These are phyloP conservation scores for Stomatorhinus ivindoensis DNA, from an alignment of 2,113 vertebrate genomes.

Conservation along the genomic window DNA sequence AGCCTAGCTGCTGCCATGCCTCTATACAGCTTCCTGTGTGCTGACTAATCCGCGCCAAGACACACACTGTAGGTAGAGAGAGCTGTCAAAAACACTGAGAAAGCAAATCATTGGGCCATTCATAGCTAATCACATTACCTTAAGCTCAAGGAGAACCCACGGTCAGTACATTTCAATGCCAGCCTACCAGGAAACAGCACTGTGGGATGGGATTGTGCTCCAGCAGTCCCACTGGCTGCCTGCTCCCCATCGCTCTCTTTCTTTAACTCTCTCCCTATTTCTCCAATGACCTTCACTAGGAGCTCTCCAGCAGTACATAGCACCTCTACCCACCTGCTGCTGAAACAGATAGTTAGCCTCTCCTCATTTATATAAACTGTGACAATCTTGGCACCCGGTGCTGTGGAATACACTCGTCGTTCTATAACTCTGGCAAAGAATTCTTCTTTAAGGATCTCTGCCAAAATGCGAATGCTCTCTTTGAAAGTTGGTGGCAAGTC, in stretches of 20 bases:
- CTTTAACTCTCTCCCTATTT: background rate
- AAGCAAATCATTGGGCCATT: background rate
- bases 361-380: background rate
- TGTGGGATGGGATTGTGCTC: background rate
- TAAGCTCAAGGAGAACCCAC: background rate
- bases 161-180: background rate
- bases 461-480: background rate
- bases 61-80: background rate
- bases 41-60: background rate
- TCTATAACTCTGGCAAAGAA: background rate
- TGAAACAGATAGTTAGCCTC: background rate
- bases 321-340: background rate
- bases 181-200: background rate
- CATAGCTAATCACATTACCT: background rate
- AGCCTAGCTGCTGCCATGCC: background rate
- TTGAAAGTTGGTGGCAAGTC: background rate
- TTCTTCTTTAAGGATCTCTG: background rate
- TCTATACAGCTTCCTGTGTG: background rate
- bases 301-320: background rate
- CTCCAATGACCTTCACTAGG: background rate
- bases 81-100: background rate
- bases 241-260: background rate
- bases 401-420: background rate
- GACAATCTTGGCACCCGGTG: background rate
- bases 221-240: background rate